phyloP scores from a whole-genome alignment of 2,113 vertebrate species.

The Podilymbus podiceps region DNA sequence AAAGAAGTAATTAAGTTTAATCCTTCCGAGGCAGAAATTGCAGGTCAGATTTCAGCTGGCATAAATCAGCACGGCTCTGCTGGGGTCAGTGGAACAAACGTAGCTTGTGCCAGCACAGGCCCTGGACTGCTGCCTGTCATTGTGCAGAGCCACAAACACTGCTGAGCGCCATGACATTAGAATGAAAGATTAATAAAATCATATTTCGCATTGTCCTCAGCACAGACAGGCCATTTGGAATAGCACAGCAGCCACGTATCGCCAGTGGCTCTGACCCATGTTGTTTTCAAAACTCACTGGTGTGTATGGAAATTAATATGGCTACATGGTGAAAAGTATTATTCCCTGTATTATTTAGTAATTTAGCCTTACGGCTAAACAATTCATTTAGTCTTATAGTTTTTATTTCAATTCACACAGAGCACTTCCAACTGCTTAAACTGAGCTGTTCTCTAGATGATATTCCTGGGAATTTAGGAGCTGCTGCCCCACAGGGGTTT shows the following conservation, averaged over 20 bases:
- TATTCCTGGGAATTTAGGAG: background rate
- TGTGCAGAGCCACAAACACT: background rate
- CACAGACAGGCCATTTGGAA: background rate
- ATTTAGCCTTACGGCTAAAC: background rate
- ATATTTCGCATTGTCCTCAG: constrained; percentile 42
- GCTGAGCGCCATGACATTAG: constrained; percentile 10
- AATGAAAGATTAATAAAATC: constrained; percentile 44
- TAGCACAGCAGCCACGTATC: background rate
- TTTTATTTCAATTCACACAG: background rate
- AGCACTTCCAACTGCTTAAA: background rate
- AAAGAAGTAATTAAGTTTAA: constrained; percentile 4
- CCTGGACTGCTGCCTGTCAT: constrained; percentile 53
- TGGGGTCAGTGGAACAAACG: constrained; percentile 44
- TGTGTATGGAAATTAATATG: background rate
- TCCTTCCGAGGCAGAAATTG: background rate
- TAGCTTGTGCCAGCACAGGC: background rate
- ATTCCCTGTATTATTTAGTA: background rate
- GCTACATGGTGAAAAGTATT: constrained; percentile 52
- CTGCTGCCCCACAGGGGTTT: background rate
- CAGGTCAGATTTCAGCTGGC: background rate
- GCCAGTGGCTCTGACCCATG: background rate
- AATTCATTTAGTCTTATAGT: background rate
- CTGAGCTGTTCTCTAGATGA: background rate
- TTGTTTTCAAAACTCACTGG: constrained; percentile 15
- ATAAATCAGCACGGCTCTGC: background rate